These are phyloP conservation scores for Danio rerio DNA, from an alignment of 2,113 vertebrate species.

Conservation along the genomic window DNA sequence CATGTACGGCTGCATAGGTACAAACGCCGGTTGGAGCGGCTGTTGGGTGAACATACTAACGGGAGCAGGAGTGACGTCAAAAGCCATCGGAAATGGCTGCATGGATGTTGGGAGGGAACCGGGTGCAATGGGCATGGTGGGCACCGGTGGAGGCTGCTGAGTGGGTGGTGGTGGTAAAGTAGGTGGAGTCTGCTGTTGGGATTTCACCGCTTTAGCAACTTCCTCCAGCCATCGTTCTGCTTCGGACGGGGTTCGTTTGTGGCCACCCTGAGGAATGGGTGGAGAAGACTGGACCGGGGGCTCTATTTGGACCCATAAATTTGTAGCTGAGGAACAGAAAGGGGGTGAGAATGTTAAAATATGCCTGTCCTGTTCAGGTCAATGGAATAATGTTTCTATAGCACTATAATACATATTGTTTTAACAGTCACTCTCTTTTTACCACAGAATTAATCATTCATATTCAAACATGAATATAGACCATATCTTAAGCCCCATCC, in stretches of 20 bases:
- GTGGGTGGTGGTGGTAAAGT: conserved; percentile 65
- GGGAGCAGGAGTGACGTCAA: conserved; percentile 75
- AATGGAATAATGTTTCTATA: too few relatives aligned
- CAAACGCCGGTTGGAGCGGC: conserved; percentile 81
- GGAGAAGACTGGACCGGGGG: conserved; percentile 69
- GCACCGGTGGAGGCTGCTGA: conserved; percentile 63
- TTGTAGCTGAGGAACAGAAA: conserved; percentile 57
- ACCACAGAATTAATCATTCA: too few relatives aligned
- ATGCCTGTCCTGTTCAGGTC: neutral
- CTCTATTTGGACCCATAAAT: conserved; percentile 74
- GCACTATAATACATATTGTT: too few relatives aligned
- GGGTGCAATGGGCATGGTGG: conserved; percentile 62
- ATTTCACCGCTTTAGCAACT: conserved; percentile 84
- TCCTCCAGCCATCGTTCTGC: conserved; percentile 92
- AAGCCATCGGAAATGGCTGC: conserved; percentile 82
- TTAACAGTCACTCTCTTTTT: too few relatives aligned
- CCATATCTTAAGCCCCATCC: too few relatives aligned
- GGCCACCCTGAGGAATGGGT: conserved; percentile 75
- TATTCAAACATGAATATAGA: too few relatives aligned
- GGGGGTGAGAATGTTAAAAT: neutral
- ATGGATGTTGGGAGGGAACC: conserved; percentile 77
- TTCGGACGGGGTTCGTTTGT: conserved; percentile 88
- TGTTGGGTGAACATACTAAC: conserved; percentile 78
- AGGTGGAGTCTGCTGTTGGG: conserved; percentile 78
- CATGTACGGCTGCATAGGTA: conserved; percentile 81